Percentiles rank a stretch among this genome's conserved stretches.
These are phyloP conservation scores for Xenus cinereus DNA, from an alignment of 2,113 vertebrate genomes.

Conservation along the genomic window DNA sequence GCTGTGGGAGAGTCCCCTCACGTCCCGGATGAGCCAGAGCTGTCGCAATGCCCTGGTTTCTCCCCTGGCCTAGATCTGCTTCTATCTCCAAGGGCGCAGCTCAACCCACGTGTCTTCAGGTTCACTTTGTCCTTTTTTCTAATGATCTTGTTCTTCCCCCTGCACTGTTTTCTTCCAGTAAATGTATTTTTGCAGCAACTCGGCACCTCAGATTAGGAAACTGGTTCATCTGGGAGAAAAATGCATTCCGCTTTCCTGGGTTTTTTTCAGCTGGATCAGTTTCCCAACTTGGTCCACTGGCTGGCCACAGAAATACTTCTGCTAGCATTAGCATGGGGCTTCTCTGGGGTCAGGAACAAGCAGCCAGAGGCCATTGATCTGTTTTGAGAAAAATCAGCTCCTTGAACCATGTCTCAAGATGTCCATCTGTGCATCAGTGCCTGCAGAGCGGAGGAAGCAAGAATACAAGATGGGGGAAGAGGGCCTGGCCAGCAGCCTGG, in stretches of 20 bases:
- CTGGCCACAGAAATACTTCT: background rate
- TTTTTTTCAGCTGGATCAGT: background rate
- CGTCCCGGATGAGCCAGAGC: rapidly evolving
- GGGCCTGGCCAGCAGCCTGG: background rate
- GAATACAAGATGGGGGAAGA: background rate
- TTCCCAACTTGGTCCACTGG: background rate
- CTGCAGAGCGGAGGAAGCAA: background rate
- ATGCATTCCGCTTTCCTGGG: rapidly evolving
- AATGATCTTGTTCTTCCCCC: background rate
- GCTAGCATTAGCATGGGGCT: background rate
- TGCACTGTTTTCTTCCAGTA: background rate
- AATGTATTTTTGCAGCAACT: background rate
- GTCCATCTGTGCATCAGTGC: background rate
- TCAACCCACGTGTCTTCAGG: background rate
- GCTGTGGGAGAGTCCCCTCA: background rate
- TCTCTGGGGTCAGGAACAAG: background rate
- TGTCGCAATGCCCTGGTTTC: background rate
- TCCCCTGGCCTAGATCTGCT: background rate
- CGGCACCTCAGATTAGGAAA: background rate
- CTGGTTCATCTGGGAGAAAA: background rate
- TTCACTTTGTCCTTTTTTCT: background rate
- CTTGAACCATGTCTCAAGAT: background rate
- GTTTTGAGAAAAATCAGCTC: background rate
- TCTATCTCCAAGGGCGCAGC: background rate
- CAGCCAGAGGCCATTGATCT: background rate